Conservation (phyloP, 2,113 vertebrate species). For the Lynx canadensis region DNA sequence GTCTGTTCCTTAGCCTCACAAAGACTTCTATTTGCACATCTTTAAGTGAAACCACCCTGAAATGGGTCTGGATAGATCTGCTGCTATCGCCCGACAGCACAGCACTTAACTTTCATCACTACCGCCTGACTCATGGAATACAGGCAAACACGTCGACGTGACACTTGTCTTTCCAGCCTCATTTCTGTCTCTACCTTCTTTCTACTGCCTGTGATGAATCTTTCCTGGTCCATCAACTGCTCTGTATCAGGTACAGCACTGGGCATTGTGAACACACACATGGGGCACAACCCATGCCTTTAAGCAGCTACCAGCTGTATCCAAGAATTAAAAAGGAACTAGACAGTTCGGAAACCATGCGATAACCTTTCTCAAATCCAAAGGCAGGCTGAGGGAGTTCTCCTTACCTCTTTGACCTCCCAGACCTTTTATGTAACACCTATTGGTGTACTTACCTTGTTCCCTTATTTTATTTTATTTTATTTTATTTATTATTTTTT, state of each 20-base stretch:
- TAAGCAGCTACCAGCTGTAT: background rate
- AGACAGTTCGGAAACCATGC: background rate
- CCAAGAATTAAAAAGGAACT: background rate
- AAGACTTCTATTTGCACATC: background rate
- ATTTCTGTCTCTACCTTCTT: background rate
- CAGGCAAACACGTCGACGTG: background rate
- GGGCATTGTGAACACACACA: background rate
- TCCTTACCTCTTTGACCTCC: background rate
- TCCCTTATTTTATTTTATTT: background rate
- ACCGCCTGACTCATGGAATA: background rate
- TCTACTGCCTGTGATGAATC: background rate
- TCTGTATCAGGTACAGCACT: background rate
- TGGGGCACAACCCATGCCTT: background rate
- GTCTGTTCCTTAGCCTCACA: background rate
- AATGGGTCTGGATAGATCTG: background rate
- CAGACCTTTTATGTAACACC: background rate
- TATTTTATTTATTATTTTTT: background rate
- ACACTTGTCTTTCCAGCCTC: background rate
- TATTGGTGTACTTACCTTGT: background rate
- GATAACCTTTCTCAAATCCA: background rate
- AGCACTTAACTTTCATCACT: background rate
- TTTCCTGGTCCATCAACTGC: background rate
- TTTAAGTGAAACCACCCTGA: background rate
- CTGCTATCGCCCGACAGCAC: background rate
- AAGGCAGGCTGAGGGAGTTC: background rate